A percentile compares a stretch with the other conserved stretches of the same genome.
phyloP scores from a whole-genome alignment of 2,797 vertebrate genomes.

The Enteromius unitaeniatus region DNA sequence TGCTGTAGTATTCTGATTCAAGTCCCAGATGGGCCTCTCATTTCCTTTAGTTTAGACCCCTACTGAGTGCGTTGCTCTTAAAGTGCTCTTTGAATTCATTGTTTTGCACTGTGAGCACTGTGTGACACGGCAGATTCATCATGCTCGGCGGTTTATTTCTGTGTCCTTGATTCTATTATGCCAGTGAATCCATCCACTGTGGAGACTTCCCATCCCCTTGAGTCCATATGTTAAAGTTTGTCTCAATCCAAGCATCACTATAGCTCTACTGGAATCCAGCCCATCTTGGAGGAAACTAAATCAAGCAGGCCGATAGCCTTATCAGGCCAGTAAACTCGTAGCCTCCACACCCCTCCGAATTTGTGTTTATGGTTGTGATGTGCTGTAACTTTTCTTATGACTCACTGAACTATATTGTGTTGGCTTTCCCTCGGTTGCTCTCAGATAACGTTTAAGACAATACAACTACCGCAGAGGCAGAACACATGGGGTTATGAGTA shows the following conservation, averaged over 20 bases:
- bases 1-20: conserved; percentile 52
- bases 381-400: conserved; percentile 48
- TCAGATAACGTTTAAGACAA: conserved; percentile 56
- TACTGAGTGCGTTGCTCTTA: conserved; percentile 46
- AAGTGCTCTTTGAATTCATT: conserved; percentile 52
- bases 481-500: conserved; percentile 45
- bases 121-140: conserved; percentile 31
- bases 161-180: conserved; percentile 39
- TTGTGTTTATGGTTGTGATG: conserved; percentile 49
- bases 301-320: conserved; percentile 17
- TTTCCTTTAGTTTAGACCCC: conserved; percentile 57
- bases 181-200: conserved; percentile 13
- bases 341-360: conserved; percentile 23
- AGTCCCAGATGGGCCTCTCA: conserved; percentile 53
- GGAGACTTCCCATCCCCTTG: conserved; percentile 27
- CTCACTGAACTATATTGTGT: conserved; percentile 58
- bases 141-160: conserved; percentile 46
- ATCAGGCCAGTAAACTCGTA: conserved; percentile 39
- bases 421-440: conserved; percentile 51
- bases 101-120: conserved; percentile 31
- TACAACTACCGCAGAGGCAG: conserved; percentile 40
- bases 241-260: conserved; percentile 44
- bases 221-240: conserved; percentile 40
- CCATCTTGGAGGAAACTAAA: conserved; percentile 40
- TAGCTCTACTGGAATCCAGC: conserved; percentile 10